Evolutionary conservation across 2,888 invertebrate genomes (phyloP), one percentile per base, ranked within the genome.

Genomic region (Cheilosia grossa): DNA sequence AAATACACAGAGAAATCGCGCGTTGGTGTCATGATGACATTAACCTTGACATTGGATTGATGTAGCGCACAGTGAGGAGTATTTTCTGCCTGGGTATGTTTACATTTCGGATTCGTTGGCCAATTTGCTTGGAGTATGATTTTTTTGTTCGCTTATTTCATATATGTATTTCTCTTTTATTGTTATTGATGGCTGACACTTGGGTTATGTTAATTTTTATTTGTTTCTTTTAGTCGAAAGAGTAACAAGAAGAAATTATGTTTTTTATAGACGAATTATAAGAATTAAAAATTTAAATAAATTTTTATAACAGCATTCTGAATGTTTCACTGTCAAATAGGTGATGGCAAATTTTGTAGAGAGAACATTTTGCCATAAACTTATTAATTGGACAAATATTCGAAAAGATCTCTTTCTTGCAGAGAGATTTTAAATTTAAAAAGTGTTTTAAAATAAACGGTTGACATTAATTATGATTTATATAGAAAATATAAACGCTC

Each of bases 31-130:
- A 77, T 66, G 33, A 66, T 77, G 77, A 82, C 70, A 77, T 77
- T 82, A 82, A 77, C 82, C 82, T 77, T 82, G 82, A 72, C 82
- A 82, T 61, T 82, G 82, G 61, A 70, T 75, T 70, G 64, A 66
- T 77, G 66, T 61, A 56, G 56, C 44, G 58, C 58, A 42, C 30
- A 42, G 63, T 9, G 30, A 44, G 42, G 59, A 53, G 54, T 42
- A 40, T n/a, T 64, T 27, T 37, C 4, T 30, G 19, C 49, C 72
- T 40, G 56, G 49, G 63, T 64, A 40, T 69, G 63, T 59, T 64
- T 64, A 70, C 74, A 64, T 40, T 49, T 44, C 21, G 44, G 33
- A 64, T 64, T 73, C 74, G 37, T 74, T 64, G 54, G 74, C 54
- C 56, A 64, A 73, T 73, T 73, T 73, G 54, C 19, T 59, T 17